Base-by-base conservation (phyloP, 2,888 invertebrate genomes). In the Pterostichus niger region DNA sequence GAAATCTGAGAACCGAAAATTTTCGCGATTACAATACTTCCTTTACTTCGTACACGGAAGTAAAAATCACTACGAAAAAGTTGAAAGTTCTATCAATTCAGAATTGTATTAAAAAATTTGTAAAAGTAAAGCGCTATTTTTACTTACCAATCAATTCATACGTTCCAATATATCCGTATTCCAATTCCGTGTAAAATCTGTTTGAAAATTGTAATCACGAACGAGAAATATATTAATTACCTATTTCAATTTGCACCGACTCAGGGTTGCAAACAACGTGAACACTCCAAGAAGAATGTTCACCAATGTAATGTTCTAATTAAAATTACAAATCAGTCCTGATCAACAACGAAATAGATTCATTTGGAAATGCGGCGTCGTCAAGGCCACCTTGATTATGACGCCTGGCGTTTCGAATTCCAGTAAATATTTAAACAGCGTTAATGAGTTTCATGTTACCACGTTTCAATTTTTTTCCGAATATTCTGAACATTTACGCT, bases 261-360 rank as follows among this genome's bases (percentile, higher is more conserved):
- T 10, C 11, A 3, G 10, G 59, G 11, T 59, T 59, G 10, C 6
- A 3, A 24, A 24, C 0, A 40, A 40, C 40, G 40, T 6, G 31
- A 24, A 59, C 24, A 11, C 31, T 3, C 10, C 7, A 59, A 59
- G 59, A 59, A 59, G 24, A 24, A 24, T 59, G 24, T 59, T 59
- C 15, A 11, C 17, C 59, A 59, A 59, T 59, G 24, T 24, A 59
- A 59, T 56, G 31, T 31, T 10, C 59, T 24, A 31, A 31, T 59
- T 59, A 59, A 31, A 59, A 59, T 59, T 59, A 6, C 31, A 59
- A 59, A 59, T 59, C 59, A 59, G 10, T 59, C 24, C 59, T 59
- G 31, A 59, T 59, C 31, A 59, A 59, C 31, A 59, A 17, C 54
- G n/a, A 59, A 59, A 59, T 24, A 59, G 9, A 59, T 59, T 59